Evolutionary conservation across 2,797 vertebrate genomes (phyloP).

Genomic region (Sebastes umbrosus): DNA sequence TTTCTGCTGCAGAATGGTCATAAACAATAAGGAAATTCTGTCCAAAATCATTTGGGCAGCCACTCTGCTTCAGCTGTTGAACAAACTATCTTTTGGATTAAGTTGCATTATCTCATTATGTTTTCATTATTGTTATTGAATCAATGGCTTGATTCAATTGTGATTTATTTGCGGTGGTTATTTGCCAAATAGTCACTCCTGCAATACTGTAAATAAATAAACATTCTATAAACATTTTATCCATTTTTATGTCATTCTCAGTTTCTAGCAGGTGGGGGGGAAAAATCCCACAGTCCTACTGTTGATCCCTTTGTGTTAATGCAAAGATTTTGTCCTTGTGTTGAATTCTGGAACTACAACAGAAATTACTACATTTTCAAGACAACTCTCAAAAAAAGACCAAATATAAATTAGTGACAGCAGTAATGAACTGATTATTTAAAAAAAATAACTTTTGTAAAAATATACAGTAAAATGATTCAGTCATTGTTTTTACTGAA

Average conservation of each 20-base stretch:
- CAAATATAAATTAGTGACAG: neutral
- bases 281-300: neutral
- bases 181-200: neutral
- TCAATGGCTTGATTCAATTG: neutral
- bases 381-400: neutral
- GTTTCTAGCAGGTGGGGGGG: neutral
- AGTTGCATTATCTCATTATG: neutral
- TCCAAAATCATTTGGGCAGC: neutral
- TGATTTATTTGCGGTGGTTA: neutral
- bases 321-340: neutral
- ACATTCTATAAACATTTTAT: neutral
- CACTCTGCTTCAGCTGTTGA: neutral
- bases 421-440: neutral
- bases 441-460: neutral
- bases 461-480: neutral
- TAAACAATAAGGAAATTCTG: neutral
- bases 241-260: neutral
- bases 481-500: neutral
- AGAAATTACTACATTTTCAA: neutral
- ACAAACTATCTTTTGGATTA: neutral
- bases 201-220: neutral
- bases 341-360: neutral
- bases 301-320: neutral
- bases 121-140: neutral
- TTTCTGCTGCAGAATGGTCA: neutral